Percentiles rank a stretch among this genome's conserved stretches.
Conservation (phyloP, 2,888 invertebrate species). For the Melanophora roralis region DNA sequence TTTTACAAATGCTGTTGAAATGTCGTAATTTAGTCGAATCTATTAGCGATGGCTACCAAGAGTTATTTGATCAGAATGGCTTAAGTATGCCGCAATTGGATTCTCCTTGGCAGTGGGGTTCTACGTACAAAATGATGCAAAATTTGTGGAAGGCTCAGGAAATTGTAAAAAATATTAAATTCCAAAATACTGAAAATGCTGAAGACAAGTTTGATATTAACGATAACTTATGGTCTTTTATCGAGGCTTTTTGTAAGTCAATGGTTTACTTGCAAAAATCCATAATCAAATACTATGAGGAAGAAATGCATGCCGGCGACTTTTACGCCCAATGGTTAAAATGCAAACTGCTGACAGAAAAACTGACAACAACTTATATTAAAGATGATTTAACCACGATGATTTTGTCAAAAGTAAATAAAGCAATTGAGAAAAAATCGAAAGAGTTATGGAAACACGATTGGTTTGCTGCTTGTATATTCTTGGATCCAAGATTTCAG, state of each 20-base stretch:
- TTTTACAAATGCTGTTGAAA: constrained; percentile 22
- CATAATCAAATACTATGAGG: constrained; percentile 18
- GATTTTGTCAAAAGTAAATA: constrained; percentile 6
- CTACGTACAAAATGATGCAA: constrained; percentile 44
- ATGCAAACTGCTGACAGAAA: constrained; percentile 41
- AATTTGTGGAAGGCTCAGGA: constrained; percentile 5
- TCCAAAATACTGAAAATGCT: not conserved
- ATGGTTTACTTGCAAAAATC: constrained; percentile 40
- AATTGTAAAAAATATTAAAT: constrained; percentile 29
- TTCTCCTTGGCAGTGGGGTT: constrained; percentile 52
- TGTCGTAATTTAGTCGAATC: constrained; percentile 48
- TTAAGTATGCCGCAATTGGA: constrained; percentile 30
- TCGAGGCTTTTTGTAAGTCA: constrained; percentile 27
- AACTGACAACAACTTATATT: not conserved
- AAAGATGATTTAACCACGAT: not conserved
- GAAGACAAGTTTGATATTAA: constrained; percentile 31
- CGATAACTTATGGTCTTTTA: constrained; percentile 36
- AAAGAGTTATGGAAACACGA: not conserved
- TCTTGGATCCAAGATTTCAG: constrained; percentile 48
- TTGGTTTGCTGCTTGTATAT: constrained; percentile 15
- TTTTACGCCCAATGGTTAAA: constrained; percentile 57
- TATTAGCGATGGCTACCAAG: constrained; percentile 32
- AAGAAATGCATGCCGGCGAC: constrained; percentile 46
- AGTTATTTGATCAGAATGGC: constrained; percentile 18
- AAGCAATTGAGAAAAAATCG: constrained; percentile 8